Conservation (phyloP, 2,888 invertebrate species). For the Lepidocyrtoides sp. region DNA sequence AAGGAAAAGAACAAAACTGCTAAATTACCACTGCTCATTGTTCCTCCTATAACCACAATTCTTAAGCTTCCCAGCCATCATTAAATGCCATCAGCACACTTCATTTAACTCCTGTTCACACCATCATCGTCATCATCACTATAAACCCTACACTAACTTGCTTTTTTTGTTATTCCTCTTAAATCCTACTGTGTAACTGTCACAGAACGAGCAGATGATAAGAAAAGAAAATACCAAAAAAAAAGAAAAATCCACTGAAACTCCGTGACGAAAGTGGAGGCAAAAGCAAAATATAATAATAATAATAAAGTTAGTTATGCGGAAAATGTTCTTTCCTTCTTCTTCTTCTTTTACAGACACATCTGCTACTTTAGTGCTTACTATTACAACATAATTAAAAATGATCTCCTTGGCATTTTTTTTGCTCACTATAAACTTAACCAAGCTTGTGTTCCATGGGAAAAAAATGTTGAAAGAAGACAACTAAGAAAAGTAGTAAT, state of each 20-base stretch:
- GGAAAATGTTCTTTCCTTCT: neutral
- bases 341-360: neutral
- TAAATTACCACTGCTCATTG: conserved; percentile 12
- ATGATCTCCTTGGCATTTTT: conserved; percentile 26
- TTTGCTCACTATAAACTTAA: neutral
- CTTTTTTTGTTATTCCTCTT: neutral
- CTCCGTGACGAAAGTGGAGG: neutral
- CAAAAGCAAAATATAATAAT: neutral
- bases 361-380: neutral
- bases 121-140: neutral
- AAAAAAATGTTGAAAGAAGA: neutral
- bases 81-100: conserved; percentile 34
- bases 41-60: neutral
- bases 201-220: neutral
- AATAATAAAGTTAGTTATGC: conserved; percentile 14
- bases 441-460: neutral
- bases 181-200: conserved; percentile 4
- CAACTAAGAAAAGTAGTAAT: neutral
- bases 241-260: neutral
- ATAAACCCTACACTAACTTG: neutral
- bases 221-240: neutral
- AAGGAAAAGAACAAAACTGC: neutral
- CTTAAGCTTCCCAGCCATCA: neutral
- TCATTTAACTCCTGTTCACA: conserved; percentile 46
- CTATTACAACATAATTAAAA: conserved; percentile 13